Evolutionary conservation across 2,888 invertebrate genomes (phyloP), one percentile per base, ranked within the genome.

Genomic region (Halictus ligatus): DNA sequence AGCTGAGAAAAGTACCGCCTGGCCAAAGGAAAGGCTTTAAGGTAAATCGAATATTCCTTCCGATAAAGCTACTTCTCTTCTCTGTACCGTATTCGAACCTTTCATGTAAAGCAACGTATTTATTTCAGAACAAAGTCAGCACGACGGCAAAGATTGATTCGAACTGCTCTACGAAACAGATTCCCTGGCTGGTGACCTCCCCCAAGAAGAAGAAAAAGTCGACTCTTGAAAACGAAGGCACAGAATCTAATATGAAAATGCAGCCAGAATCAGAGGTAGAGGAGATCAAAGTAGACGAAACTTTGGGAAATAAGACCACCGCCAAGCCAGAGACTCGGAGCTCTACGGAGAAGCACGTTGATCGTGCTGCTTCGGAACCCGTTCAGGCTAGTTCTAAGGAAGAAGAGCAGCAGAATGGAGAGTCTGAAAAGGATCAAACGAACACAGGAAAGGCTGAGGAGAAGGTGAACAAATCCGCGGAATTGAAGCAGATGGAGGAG

Each of bases 41-140:
- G 89, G 93, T 93, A 89, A 88, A 88, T 86, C 18, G 0, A 18
- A 35, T 12, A 40, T 1, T 40, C n/a, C 13, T 60, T 25, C 6
- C n/a, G 25, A 60, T 15, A 60, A 60, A 60, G 60, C 13, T 60
- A 60, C 60, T 60, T 60, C 15, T 5, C 10, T 25, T 60, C 60
- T 60, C 25, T 29, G 25, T 60, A 25, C 25, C 25, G 0, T 13
- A 15, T 25, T 29, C 25, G 13, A 60, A 60, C 25, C 25, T 60
- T 15, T 60, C 6, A 60, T 7, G 13, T 25, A n/a, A 29, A 25
- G 13, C 25, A 5, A 25, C 60, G 13, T 60, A 60, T 86, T 29
- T 89, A 79, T 92, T 91, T 35, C 85, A 94, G 93, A 92, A 81
- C 77, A 93, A 93, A 88, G 85, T 92, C 60, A 88, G 88, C n/a